Base-by-base conservation (phyloP, 2,888 invertebrate species). In the Lamellibrachia satsuma region DNA sequence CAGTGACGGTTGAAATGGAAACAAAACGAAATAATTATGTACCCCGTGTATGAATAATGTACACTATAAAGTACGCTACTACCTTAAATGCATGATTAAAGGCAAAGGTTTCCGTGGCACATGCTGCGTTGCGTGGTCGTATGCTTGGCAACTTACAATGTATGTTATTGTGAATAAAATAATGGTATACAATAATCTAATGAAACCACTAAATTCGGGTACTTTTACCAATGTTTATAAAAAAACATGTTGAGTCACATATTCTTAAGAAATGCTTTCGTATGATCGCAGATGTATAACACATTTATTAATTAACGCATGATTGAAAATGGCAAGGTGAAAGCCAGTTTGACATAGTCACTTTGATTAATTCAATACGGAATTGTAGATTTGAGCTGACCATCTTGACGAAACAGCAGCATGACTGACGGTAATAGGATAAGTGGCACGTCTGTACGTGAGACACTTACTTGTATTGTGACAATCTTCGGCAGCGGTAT, bases 401-500 rank as follows among this genome's bases (percentile, higher is more conserved):
- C n/a, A n/a, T 75, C 75, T 75, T 15, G 22, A 60, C 15, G 4
- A 11, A 75, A 75, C 75, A 75, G n/a, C 15, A 22, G 75, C 11
- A 75, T 22, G 22, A 22, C n/a, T 75, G 4, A 22, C 22, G n/a
- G 3, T 75, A 75, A 22, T 22, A 6, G 6, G n/a, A 6, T 75
- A 75, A 75, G 22, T 39, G n/a, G n/a, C 22, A 75, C 11, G 22
- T 75, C 15, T 52, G 8, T 3, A 90, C 11, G 52, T 39, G 22
- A 52, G 52, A 8, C 8, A 3, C 92, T 52, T 97, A 99, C 99
- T 97, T 99, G 99, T 96, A 99, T 99, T 97, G 98, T 99, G 96
- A 99, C 99, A 96, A 99, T 99, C 96, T 99, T 97, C 92, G 99
- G 99, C 95, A 99, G 97, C 93, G 98, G 98, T 97, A 99, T 99